Evolutionary conservation across 1,140 invertebrate species (phyloP), one percentile per base, ranked within the genome.

Genomic region (Mactra quadrangularis): DNA sequence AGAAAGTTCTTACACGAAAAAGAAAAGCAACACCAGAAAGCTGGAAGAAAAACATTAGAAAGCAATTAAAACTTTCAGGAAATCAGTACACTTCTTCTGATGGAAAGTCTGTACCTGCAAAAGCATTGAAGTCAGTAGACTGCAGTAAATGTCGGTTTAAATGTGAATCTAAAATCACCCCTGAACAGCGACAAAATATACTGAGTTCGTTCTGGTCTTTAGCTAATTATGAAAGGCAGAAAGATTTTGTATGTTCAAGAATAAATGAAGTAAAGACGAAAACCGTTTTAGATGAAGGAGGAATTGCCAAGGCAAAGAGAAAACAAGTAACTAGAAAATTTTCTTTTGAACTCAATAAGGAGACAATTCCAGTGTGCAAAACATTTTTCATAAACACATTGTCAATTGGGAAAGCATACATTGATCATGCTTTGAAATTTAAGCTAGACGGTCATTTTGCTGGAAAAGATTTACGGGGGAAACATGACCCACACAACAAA

Each of bases 171-270:
- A 41, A 41, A 15, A 41, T 41, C 6, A 7, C 38, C 6, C 6
- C 6, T 15, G 38, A 41, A 15, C 38, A 41, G 15, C 6, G 38
- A 41, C 6, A 6, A 41, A 15, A 41, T 41, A 41, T 41, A 7
- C 6, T 6, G 15, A 41, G 15, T 41, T 41, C 15, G 38, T 41
- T 7, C 38, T 41, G 15, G 6, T 6, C 6, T 7, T 41, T 41
- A 41, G 38, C 6, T 15, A 7, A 6, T 41, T 41, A 7, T 71
- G 25, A 47, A 41, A 53, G 27, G 1, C 19, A n/a, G 29, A 71
- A 41, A 31, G 47, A 55, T 15, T 47, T 17, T 71, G 31, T 33
- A 53, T 71, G 17, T 71, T 41, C 27, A 41, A 71, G 47, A 41
- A 53, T 25, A 31, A 31, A 59, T 3, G 47, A 71, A 19, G 29